phyloP scores from a whole-genome alignment of 1,140 invertebrate species.

The Scaptomyza pallida region DNA sequence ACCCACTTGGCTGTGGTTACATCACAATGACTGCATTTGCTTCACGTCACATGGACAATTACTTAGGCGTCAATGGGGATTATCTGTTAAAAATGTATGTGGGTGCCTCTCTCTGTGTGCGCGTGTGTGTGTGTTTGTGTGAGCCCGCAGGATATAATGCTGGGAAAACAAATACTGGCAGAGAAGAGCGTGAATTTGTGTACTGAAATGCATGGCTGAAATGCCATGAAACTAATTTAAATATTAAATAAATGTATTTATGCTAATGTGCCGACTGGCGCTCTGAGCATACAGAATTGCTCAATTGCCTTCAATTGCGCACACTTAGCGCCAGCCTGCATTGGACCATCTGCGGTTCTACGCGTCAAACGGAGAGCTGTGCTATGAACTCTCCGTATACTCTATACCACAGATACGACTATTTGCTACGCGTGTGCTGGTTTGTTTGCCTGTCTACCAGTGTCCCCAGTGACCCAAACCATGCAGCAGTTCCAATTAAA shows the following conservation, averaged over 20 bases:
- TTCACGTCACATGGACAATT: constrained; percentile 45
- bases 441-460: constrained; percentile 8
- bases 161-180: constrained; percentile 2
- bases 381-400: background rate
- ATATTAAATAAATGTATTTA: constrained; percentile 79
- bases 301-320: constrained; percentile 75
- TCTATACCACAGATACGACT: constrained; percentile 22
- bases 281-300: constrained; percentile 58
- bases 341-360: background rate
- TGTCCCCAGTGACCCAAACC: constrained; percentile 28
- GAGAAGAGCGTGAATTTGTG: background rate
- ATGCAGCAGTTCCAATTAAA: constrained; percentile 68
- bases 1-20: constrained; percentile 6
- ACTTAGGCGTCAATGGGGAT: constrained; percentile 43
- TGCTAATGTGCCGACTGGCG: constrained; percentile 59
- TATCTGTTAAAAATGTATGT: constrained; percentile 22
- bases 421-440: constrained; percentile 21
- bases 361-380: background rate
- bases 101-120: background rate
- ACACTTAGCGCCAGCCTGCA: constrained; percentile 62
- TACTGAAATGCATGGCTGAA: constrained; percentile 54
- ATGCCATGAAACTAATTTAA: constrained; percentile 66
- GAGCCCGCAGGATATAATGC: constrained; percentile 20
- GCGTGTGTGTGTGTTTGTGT: background rate
- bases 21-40: constrained; percentile 26